Base-by-base conservation (phyloP, 1,140 invertebrate species). In the Teleogryllus occipitalis region DNA sequence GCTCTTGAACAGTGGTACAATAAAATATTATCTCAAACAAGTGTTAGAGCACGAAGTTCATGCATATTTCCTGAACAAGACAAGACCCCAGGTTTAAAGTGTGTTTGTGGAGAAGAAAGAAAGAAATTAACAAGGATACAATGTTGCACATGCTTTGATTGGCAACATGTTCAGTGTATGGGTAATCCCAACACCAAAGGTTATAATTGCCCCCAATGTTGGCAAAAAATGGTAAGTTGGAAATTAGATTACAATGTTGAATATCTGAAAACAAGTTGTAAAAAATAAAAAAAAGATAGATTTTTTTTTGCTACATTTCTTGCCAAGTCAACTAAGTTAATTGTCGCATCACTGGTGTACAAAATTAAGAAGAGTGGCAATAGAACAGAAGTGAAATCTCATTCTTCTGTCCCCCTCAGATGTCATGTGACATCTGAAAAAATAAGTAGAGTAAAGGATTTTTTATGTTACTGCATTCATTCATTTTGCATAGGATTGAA, bases 181-280 rank as follows among this genome's bases (percentile, higher is more conserved):
- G 88, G 89, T 49, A 90, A 82, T 7, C 84, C 85, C 79, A 82
- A 83, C 75, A 82, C 82, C 73, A 86, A 81, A 49, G 83, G 78
- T 8, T 92, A 91, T 82, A 84, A 86, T 49, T 93, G 92, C 85
- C 91, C 91, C 6, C 89, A 92, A 81, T 93, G 92, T 84, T 91
- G 89, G 87, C 86, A 86, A 12, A 83, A 87, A 65, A 83, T 84
- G 47, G 87, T 81, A 83, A 83, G 83, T 78, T 75, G 78, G 80
- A 82, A 74, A 72, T 48, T 10, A 2, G 7, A 3, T 14, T 65
- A 3, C 18, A 65, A 65, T 65, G 54, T 3, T 14, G 54, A 65
- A 65, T 65, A 65, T 65, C 1, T 39, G 18, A 65, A 65, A 65
- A 10, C 54, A 65, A 2, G n/a, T n/a, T n/a, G n/a, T n/a, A n/a